Conservation (phyloP, 2,797 vertebrate species). For the Anisognathus igniventris region DNA sequence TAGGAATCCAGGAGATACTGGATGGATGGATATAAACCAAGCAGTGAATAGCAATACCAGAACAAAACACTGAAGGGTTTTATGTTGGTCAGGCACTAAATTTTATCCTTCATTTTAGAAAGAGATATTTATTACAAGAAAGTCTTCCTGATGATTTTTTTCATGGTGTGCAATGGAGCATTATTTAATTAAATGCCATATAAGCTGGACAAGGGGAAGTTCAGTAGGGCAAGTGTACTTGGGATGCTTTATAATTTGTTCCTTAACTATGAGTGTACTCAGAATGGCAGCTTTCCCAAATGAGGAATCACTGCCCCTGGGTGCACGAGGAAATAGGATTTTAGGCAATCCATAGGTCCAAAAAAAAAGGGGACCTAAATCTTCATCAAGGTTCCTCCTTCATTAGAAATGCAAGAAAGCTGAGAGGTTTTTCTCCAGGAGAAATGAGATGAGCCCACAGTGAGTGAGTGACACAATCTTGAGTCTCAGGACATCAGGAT, state of each 20-base stretch:
- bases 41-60: not conserved
- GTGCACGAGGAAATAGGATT: not conserved
- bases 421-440: not conserved
- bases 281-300: slow-evolving; percentile 8
- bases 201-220: slow-evolving; percentile 11
- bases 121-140: not conserved
- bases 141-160: slow-evolving; percentile 12
- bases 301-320: not conserved
- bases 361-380: not conserved
- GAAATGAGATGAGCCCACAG: not conserved
- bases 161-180: slow-evolving; percentile 32
- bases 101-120: not conserved
- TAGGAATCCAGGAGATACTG: not conserved
- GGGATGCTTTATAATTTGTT: not conserved
- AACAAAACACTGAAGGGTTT: not conserved
- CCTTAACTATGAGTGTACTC: slow-evolving; percentile 19
- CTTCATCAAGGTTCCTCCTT: not conserved
- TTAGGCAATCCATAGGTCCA: not conserved
- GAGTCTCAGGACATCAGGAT: not conserved
- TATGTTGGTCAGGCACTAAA: not conserved
- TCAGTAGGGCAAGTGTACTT: not conserved
- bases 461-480: not conserved
- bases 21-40: not conserved
- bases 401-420: not conserved
- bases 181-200: slow-evolving; percentile 59